Percentiles rank a stretch among this genome's conserved stretches.
Evolutionary conservation across 2,113 vertebrate genomes (phyloP).

Genomic region (Ameiurus melas): DNA sequence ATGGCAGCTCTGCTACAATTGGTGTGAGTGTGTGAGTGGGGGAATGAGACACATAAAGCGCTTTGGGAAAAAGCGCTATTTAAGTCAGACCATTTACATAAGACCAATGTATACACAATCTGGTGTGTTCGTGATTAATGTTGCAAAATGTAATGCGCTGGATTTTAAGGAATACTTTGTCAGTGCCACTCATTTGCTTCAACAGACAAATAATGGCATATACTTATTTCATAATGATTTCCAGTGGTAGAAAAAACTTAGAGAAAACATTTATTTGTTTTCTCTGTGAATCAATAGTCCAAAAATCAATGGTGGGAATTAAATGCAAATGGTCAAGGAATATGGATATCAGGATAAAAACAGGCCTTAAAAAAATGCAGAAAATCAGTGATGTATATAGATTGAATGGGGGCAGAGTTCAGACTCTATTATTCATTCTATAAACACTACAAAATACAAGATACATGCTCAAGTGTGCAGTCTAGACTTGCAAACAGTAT

Average conservation of each 20-base stretch:
- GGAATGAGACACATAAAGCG: no score
- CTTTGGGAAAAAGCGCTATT: no score
- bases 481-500: no score
- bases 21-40: no score
- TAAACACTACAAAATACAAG: neutral
- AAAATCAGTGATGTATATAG: neutral
- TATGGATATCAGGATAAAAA: neutral
- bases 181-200: neutral
- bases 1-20: no score
- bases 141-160: neutral
- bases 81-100: no score
- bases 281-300: neutral
- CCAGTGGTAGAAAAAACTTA: neutral
- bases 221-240: neutral
- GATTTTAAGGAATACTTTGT: neutral
- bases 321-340: neutral
- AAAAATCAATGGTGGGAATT: neutral
- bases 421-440: neutral
- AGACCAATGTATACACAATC: neutral
- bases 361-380: neutral
- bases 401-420: neutral
- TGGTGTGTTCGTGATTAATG: neutral
- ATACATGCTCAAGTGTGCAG: neutral
- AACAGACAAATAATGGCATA: neutral
- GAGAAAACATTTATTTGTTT: neutral